These are phyloP conservation scores for Syrmaticus mikado DNA, from an alignment of 2,113 vertebrate genomes.

Conservation along the genomic window DNA sequence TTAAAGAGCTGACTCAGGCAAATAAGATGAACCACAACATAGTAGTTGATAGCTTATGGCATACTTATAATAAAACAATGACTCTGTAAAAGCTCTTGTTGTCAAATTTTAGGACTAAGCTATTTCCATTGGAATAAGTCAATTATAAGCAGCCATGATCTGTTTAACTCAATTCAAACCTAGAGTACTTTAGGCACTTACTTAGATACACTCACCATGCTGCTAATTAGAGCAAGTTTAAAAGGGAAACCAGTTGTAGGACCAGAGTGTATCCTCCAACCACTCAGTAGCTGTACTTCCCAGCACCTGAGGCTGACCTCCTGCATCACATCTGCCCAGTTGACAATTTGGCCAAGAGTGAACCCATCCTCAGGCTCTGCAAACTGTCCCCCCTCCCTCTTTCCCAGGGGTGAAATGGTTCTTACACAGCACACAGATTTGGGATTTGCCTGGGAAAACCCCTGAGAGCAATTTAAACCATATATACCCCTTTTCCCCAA, in stretches of 20 bases:
- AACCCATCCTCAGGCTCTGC: not conserved
- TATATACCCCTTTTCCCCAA: accelerated
- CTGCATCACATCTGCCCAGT: not conserved
- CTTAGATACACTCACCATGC: not conserved
- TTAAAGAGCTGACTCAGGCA: constrained; percentile 70
- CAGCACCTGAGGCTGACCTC: accelerated
- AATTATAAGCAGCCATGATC: constrained; percentile 72
- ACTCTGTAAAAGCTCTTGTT: constrained; percentile 61
- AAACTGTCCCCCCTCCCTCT: not conserved
- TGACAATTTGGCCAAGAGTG: not conserved
- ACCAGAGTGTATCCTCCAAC: not conserved
- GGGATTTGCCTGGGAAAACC: not conserved
- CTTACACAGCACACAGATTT: not conserved
- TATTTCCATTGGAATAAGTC: constrained; percentile 75
- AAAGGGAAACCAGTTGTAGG: not conserved
- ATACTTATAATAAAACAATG: constrained; percentile 52
- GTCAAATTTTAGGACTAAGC: constrained; percentile 71
- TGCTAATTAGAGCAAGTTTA: not conserved
- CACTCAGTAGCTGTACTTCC: accelerated
- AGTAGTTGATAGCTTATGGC: constrained; percentile 56
- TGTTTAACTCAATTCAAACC: constrained; percentile 66
- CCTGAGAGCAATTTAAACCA: accelerated
- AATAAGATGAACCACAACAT: constrained; percentile 59
- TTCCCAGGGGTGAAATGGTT: not conserved
- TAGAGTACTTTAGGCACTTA: constrained; percentile 1